Evolutionary conservation across 2,113 vertebrate species (phyloP), one percentile per base, ranked within the genome.

Genomic region (Limanda limanda): DNA sequence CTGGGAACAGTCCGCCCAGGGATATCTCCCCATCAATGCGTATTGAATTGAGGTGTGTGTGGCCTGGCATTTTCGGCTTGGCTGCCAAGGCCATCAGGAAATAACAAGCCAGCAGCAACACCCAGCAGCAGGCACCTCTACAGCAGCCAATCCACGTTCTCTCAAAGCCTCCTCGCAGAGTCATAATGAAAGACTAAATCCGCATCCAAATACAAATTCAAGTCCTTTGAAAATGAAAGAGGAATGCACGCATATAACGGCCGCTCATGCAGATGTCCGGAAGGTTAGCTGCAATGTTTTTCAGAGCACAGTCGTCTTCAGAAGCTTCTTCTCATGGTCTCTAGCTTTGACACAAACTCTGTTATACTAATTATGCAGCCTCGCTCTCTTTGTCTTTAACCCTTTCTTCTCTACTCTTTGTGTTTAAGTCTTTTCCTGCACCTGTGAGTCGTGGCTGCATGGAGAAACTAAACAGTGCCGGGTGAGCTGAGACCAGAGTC

Each of bases 21-120:
- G 97, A 97, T 92, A 99, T 96, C 91, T 99, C 97, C n/a, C 97
- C 97, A 25, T 99, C 97, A 0, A 98, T 96, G 69, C 97, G 96
- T 92, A 99, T 97, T 76, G 97, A 99, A 89, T 98, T 98, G 93
- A 97, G 96, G 93, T 98, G 96, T 1, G 96, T 96, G 87, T 97
- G 96, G 72, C 95, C 95, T 10, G 95, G 95, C 77, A 94, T 95
- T 81, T 96, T 97, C 68, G 96, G 96, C 78, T 96, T 98, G 83
- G 95, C 96, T 51, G 95, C 92, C 42, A 76, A 89, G 17, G 87
- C 79, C 1, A 93, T 93, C 21, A 81, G 87, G 45, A 91, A 88
- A 91, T 92, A 95, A 91, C 93, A 93, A 54, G 78, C 77, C 77
- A 93, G 80, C 37, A 92, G 80, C 21, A 90, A 54, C 23, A 89